These are phyloP conservation scores for Accipiter virgatus DNA, from an alignment of 2,113 vertebrate genomes.

Conservation along the genomic window DNA sequence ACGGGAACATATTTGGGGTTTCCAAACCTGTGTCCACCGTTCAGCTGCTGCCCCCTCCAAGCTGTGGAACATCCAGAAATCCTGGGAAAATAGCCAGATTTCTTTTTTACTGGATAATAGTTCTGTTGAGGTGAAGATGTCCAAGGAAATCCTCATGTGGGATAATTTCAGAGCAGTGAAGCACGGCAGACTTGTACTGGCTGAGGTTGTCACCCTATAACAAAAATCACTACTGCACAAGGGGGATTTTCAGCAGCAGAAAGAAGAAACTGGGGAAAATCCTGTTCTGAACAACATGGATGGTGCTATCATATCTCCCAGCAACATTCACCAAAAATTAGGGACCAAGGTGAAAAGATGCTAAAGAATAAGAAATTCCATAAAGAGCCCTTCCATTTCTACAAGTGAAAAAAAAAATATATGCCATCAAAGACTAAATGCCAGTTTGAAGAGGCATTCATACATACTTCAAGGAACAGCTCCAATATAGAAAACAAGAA, in stretches of 20 bases:
- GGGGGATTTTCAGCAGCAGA: not conserved
- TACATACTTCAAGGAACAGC: constrained; percentile 33
- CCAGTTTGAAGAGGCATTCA: constrained; percentile 21
- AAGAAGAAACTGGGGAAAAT: not conserved
- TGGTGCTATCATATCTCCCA: not conserved
- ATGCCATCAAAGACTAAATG: constrained; percentile 45
- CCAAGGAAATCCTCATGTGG: not conserved
- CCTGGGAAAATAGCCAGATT: not conserved
- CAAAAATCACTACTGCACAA: not conserved
- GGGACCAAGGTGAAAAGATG: not conserved
- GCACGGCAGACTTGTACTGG: not conserved
- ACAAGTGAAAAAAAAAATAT: not conserved
- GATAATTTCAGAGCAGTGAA: not conserved
- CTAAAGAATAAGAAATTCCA: not conserved
- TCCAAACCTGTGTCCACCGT: not conserved
- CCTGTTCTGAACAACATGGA: not conserved
- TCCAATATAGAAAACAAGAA: constrained; percentile 48
- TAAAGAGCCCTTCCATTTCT: not conserved
- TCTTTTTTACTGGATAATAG: not conserved
- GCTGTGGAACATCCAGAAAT: not conserved
- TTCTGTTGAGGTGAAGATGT: not conserved
- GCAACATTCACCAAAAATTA: not conserved
- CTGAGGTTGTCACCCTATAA: not conserved
- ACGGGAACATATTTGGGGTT: not conserved
- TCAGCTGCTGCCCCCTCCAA: not conserved